Evolutionary conservation across 2,113 vertebrate species (phyloP).

Genomic region (Trochalopteron elliotii): DNA sequence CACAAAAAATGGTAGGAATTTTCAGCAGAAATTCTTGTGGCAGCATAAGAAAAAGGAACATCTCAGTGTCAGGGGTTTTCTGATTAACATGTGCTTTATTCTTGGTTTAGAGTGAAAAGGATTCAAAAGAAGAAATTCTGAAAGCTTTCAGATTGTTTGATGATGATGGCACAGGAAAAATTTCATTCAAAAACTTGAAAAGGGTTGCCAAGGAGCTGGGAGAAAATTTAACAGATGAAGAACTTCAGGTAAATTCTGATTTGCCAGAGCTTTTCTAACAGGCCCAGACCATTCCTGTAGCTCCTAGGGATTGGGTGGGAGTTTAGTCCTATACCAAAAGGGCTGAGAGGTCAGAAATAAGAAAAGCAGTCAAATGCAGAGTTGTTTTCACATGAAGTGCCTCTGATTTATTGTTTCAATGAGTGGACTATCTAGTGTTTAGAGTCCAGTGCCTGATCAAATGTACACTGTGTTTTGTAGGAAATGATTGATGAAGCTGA

Average conservation of each 20-base stretch:
- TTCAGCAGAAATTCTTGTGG: not conserved
- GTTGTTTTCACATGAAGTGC: not conserved
- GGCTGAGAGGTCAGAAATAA: not conserved
- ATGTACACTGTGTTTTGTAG: slow-evolving; percentile 67
- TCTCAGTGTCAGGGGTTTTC: not conserved
- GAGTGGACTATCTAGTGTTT: not conserved
- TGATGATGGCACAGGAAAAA: slow-evolving; percentile 89
- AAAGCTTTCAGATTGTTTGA: slow-evolving; percentile 94
- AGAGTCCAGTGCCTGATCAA: slow-evolving; percentile 1
- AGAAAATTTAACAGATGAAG: slow-evolving; percentile 91
- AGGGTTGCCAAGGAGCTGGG: slow-evolving; percentile 90
- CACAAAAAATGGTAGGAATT: slow-evolving; percentile 87
- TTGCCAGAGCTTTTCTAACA: not conserved
- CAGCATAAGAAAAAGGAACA: not conserved
- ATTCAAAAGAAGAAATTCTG: slow-evolving; percentile 92
- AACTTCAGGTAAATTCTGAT: slow-evolving; percentile 82
- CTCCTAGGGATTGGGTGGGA: not conserved
- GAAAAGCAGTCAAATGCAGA: not conserved
- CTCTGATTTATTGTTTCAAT: not conserved
- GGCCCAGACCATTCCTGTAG: not conserved
- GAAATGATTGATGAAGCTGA: slow-evolving; percentile 98
- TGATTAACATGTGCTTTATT: not conserved
- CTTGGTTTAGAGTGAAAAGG: slow-evolving; percentile 84
- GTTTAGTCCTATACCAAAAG: not conserved
- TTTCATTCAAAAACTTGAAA: slow-evolving; percentile 93